Evolutionary conservation across 2,797 vertebrate genomes (phyloP).

Genomic region (Anabas testudineus): DNA sequence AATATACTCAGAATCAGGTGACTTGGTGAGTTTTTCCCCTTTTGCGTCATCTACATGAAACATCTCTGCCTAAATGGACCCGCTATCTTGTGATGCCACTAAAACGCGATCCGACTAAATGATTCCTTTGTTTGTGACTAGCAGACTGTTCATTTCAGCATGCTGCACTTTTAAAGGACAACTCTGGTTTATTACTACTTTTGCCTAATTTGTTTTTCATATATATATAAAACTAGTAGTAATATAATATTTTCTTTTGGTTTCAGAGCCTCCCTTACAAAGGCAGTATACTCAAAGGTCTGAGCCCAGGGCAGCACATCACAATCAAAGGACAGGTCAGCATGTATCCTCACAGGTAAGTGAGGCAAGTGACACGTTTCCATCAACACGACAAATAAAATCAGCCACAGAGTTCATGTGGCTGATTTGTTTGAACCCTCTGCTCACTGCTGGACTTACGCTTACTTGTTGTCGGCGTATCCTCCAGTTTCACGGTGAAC

Average conservation of each 20-base stretch:
- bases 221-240: too few species aligned
- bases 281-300: slow-evolving; percentile 84
- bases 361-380: not conserved
- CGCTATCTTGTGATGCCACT: slow-evolving; percentile 39
- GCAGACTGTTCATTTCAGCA: not conserved
- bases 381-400: not conserved
- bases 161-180: not conserved
- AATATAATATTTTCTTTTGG: not conserved
- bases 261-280: slow-evolving; percentile 89
- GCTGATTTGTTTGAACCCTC: not conserved
- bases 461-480: not conserved
- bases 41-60: slow-evolving; percentile 12
- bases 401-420: not conserved
- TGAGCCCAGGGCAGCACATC: slow-evolving; percentile 89
- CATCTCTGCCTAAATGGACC: not conserved
- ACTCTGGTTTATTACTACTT: not conserved
- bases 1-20: slow-evolving; percentile 85
- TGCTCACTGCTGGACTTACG: too few species aligned
- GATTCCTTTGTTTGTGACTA: slow-evolving; percentile 18
- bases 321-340: slow-evolving; percentile 92
- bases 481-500: slow-evolving; percentile 89
- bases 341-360: slow-evolving; percentile 89
- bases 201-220: too few species aligned
- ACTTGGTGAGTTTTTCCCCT: slow-evolving; percentile 80
- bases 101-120: slow-evolving; percentile 33